Conservation (phyloP, 2,888 invertebrate species). For the Phragmatobia fuliginosa region DNA sequence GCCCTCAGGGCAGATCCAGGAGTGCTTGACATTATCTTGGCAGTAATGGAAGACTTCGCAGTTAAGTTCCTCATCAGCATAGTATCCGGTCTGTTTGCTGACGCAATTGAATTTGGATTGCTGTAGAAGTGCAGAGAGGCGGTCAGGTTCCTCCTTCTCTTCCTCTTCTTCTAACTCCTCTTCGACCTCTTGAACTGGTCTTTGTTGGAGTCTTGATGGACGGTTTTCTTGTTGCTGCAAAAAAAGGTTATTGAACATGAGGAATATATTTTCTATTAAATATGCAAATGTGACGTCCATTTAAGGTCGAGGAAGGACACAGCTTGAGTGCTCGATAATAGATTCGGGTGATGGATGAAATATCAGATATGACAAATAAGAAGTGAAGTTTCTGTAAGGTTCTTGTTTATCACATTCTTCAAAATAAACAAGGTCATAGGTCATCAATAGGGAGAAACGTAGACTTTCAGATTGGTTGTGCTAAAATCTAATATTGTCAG, state of each 20-base stretch:
- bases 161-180: conserved; percentile 90
- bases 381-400: no score
- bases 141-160: conserved; percentile 94
- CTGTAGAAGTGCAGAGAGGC: conserved; percentile 91
- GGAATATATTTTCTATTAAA: no score
- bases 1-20: conserved; percentile 97
- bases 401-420: no score
- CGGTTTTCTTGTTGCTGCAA: conserved; percentile 65
- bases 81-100: conserved; percentile 94
- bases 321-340: background rate
- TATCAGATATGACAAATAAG: no score
- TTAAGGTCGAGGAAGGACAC: no score
- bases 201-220: conserved; percentile 67
- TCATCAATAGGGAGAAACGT: no score
- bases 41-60: conserved; percentile 98
- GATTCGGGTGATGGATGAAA: no score
- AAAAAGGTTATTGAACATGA: background rate
- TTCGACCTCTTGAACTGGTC: conserved; percentile 67
- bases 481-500: no score
- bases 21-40: conserved; percentile 95
- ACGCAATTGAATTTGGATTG: conserved; percentile 94
- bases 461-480: no score
- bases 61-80: conserved; percentile 94
- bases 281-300: no score
- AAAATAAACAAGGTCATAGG: no score